Evolutionary conservation across 2,888 invertebrate species (phyloP).

Genomic region (Cantharis flavilabris): DNA sequence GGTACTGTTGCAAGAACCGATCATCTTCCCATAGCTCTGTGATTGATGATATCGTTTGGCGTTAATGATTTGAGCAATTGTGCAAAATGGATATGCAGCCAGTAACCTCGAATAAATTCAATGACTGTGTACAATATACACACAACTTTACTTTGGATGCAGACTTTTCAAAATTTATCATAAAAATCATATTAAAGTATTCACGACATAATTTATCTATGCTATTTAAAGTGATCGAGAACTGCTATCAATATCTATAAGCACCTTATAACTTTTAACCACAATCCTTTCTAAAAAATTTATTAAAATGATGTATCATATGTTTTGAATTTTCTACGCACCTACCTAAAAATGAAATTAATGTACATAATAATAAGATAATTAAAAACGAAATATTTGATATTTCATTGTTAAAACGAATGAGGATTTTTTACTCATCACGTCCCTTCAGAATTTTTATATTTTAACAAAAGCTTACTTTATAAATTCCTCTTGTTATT

Average conservation of each 20-base stretch:
- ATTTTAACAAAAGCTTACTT: neutral
- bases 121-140: neutral
- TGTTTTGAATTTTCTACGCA: neutral
- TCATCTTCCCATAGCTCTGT: conserved; percentile 14
- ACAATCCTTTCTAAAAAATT: neutral
- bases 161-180: conserved; percentile 8
- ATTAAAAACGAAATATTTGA: neutral
- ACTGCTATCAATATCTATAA: conserved; percentile 12
- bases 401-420: neutral
- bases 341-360: neutral
- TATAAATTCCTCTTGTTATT: neutral
- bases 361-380: neutral
- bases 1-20: conserved; percentile 15
- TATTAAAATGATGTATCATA: neutral
- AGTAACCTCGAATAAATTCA: conserved; percentile 9
- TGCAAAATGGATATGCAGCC: conserved; percentile 19
- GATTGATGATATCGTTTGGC: conserved; percentile 19
- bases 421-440: neutral
- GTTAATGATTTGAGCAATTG: conserved; percentile 19
- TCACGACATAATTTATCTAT: conserved; percentile 9
- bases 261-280: conserved; percentile 5
- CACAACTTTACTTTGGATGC: neutral
- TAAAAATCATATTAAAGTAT: conserved; percentile 6
- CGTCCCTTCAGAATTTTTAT: neutral
- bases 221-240: conserved; percentile 15